Percentiles rank a stretch among this genome's conserved stretches.
These are phyloP conservation scores for Palythoa caribaeorum DNA, from an alignment of 92 coral and sea anemone genomes.

Conservation along the genomic window DNA sequence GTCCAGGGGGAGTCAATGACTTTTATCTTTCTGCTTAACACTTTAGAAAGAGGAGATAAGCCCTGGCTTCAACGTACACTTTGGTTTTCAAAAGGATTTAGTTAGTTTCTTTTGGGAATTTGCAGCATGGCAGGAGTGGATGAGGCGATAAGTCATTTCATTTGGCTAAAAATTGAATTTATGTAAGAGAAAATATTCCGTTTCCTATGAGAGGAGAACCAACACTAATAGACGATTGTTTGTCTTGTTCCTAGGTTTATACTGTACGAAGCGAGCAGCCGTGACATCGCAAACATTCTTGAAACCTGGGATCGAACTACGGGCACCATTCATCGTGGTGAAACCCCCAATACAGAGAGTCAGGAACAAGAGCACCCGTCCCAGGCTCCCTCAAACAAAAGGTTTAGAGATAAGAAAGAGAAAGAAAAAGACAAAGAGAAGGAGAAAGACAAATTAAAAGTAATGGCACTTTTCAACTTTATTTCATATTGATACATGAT, in stretches of 20 bases:
- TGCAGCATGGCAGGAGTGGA: neutral
- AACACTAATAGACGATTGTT: neutral
- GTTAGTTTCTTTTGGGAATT: neutral
- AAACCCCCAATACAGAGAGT: slow-evolving; percentile 92
- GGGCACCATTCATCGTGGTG: slow-evolving; percentile 83
- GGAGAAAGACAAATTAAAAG: slow-evolving; percentile 71
- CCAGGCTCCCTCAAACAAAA: slow-evolving; percentile 77
- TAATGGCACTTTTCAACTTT: neutral
- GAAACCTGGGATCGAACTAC: slow-evolving; percentile 97
- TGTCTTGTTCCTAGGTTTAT: slow-evolving; percentile 69
- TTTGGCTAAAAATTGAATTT: too few relatives aligned
- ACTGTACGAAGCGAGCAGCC: slow-evolving; percentile 85
- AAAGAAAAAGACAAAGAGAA: slow-evolving; percentile 68
- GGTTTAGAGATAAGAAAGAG: slow-evolving; percentile 69
- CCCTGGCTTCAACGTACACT: too few relatives aligned
- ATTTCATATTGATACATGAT: too few relatives aligned
- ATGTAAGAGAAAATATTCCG: neutral
- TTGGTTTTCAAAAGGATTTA: neutral
- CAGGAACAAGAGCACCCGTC: slow-evolving; percentile 85
- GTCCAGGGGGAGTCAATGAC: too few relatives aligned
- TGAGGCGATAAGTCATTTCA: neutral
- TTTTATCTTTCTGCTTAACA: too few relatives aligned
- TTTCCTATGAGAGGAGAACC: neutral
- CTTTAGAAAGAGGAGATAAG: too few relatives aligned
- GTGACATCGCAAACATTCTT: slow-evolving; percentile 87